Percentiles rank a stretch among this genome's conserved stretches.
Conservation (phyloP, 2,888 invertebrate genomes). For the Sepioteuthis lessoniana region DNA sequence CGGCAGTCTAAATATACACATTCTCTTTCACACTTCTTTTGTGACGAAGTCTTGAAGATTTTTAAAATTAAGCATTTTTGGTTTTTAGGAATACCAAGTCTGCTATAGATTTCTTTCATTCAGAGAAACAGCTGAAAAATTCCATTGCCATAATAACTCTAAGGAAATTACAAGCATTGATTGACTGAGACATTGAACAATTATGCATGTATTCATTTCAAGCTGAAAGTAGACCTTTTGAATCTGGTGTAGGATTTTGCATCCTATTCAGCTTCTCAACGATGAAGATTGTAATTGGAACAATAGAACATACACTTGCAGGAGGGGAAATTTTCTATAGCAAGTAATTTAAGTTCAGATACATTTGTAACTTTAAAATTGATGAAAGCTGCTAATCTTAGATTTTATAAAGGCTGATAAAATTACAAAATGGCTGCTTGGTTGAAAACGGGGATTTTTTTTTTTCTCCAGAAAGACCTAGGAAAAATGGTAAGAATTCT, state of each 20-base stretch:
- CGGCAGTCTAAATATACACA: neutral
- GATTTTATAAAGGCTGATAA: neutral
- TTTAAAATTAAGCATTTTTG: neutral
- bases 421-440: neutral
- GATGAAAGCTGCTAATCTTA: neutral
- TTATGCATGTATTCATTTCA: neutral
- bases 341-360: neutral
- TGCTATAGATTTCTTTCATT: neutral
- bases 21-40: neutral
- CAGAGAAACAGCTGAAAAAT: neutral
- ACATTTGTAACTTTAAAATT: neutral
- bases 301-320: neutral
- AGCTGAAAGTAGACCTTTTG: neutral
- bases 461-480: neutral
- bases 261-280: slow-evolving; percentile 17
- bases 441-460: neutral
- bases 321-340: neutral
- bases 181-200: neutral
- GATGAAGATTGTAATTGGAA: slow-evolving; percentile 1
- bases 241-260: slow-evolving; percentile 16
- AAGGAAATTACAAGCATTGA: slow-evolving; percentile 14
- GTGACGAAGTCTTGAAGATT: neutral
- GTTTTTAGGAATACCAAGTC: slow-evolving; percentile 1
- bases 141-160: neutral
- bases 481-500: neutral